Evolutionary conservation across 2,888 invertebrate genomes (phyloP).

Genomic region (Scrobipalpa costella): DNA sequence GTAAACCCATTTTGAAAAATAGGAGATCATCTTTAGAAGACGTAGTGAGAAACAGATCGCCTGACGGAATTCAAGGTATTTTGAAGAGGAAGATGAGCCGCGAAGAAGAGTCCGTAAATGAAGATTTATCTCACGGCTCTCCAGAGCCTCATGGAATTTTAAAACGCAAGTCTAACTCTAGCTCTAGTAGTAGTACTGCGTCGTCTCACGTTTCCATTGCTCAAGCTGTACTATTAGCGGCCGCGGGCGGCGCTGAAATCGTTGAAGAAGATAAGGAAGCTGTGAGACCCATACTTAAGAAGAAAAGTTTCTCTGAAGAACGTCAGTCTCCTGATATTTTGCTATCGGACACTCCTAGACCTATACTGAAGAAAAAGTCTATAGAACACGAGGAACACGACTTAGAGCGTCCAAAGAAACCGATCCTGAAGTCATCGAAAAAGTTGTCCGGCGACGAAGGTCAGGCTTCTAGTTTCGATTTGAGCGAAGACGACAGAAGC

Average conservation of each 20-base stretch:
- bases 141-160: slow-evolving; percentile 89
- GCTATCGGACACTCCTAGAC: slow-evolving; percentile 81
- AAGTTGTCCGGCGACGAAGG: slow-evolving; percentile 84
- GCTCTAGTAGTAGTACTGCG: slow-evolving; percentile 83
- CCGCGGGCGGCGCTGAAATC: slow-evolving; percentile 82
- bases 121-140: slow-evolving; percentile 82
- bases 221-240: slow-evolving; percentile 84
- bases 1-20: slow-evolving; percentile 84
- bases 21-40: slow-evolving; percentile 87
- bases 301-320: slow-evolving; percentile 89
- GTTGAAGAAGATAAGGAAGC: slow-evolving; percentile 80
- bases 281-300: slow-evolving; percentile 90
- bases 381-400: slow-evolving; percentile 88
- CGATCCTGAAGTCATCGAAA: slow-evolving; percentile 88
- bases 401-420: slow-evolving; percentile 86
- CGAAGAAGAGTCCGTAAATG: slow-evolving; percentile 83
- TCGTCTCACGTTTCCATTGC: slow-evolving; percentile 85
- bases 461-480: slow-evolving; percentile 77
- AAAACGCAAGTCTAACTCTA: slow-evolving; percentile 88
- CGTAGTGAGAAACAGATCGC: slow-evolving; percentile 83
- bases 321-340: slow-evolving; percentile 76
- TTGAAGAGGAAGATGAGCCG: slow-evolving; percentile 85
- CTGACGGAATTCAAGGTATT: slow-evolving; percentile 84
- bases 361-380: slow-evolving; percentile 93
- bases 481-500: slow-evolving; percentile 78